These are phyloP conservation scores for Nannoperca australis DNA, from an alignment of 2,797 vertebrate genomes.

Conservation along the genomic window DNA sequence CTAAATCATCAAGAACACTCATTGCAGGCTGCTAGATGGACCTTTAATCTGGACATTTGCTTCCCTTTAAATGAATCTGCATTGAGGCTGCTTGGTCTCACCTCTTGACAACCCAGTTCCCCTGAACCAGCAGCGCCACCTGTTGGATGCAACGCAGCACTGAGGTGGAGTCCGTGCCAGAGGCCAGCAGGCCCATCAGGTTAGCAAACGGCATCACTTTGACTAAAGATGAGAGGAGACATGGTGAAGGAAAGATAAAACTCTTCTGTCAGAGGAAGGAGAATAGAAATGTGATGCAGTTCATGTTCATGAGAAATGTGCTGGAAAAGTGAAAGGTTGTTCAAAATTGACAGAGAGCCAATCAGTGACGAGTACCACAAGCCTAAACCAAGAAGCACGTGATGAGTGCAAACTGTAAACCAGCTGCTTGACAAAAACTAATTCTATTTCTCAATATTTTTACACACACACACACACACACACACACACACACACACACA, in stretches of 20 bases:
- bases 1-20: background rate
- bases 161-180: conserved; percentile 91
- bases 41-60: too few species aligned
- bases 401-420: background rate
- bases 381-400: too few species aligned
- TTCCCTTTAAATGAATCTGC: background rate
- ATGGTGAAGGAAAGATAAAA: background rate
- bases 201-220: conserved; percentile 98
- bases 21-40: background rate
- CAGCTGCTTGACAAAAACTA: background rate
- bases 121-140: conserved; percentile 98
- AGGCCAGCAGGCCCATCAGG: conserved; percentile 94
- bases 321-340: background rate
- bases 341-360: too few species aligned
- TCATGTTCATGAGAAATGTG: background rate
- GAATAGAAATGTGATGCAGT: background rate
- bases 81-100: conserved; percentile 60
- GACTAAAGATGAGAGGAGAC: conserved; percentile 81
- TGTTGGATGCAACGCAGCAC: conserved; percentile 97
- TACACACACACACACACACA: too few species aligned
- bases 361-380: too few species aligned
- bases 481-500: too few species aligned
- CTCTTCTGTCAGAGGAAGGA: background rate
- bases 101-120: conserved; percentile 99
- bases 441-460: too few species aligned